phyloP scores from a whole-genome alignment of 35 echinoderm and acorn worm genomes.

The Diadema setosum region DNA sequence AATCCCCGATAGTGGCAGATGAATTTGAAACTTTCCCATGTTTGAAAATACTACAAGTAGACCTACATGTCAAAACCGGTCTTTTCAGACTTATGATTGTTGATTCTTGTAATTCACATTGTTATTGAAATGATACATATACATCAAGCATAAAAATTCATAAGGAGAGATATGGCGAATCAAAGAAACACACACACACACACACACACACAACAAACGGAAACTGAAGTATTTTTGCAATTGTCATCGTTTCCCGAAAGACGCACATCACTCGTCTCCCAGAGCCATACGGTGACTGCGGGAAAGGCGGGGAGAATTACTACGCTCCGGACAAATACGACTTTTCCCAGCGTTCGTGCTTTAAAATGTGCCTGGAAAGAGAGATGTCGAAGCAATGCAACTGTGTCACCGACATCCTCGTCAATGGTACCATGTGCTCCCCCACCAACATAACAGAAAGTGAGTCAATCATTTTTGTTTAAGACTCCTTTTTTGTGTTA shows the following conservation, averaged over 20 bases:
- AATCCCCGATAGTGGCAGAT: too few relatives aligned
- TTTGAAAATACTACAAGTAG: too few relatives aligned
- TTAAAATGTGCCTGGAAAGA: slow-evolving; percentile 31
- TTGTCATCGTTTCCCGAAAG: neutral
- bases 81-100: too few relatives aligned
- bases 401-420: slow-evolving; percentile 47
- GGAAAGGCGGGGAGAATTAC: neutral
- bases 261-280: neutral
- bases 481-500: neutral
- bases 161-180: too few relatives aligned
- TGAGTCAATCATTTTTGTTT: slow-evolving; percentile 10
- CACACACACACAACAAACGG: too few relatives aligned
- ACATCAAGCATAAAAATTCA: too few relatives aligned
- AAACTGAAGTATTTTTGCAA: too few relatives aligned
- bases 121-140: too few relatives aligned
- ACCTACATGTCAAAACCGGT: too few relatives aligned
- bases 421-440: slow-evolving; percentile 19
- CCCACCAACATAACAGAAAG: slow-evolving; percentile 21
- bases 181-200: too few relatives aligned
- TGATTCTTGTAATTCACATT: too few relatives aligned
- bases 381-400: slow-evolving; percentile 18
- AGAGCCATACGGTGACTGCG: neutral
- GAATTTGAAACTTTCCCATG: too few relatives aligned
- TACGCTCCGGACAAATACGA: neutral
- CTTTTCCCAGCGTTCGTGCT: slow-evolving; percentile 31